A percentile compares a stretch with the other conserved stretches of the same genome.
These are phyloP conservation scores for Temnothorax unifasciatus DNA, from an alignment of 2,888 invertebrate species.

Conservation along the genomic window DNA sequence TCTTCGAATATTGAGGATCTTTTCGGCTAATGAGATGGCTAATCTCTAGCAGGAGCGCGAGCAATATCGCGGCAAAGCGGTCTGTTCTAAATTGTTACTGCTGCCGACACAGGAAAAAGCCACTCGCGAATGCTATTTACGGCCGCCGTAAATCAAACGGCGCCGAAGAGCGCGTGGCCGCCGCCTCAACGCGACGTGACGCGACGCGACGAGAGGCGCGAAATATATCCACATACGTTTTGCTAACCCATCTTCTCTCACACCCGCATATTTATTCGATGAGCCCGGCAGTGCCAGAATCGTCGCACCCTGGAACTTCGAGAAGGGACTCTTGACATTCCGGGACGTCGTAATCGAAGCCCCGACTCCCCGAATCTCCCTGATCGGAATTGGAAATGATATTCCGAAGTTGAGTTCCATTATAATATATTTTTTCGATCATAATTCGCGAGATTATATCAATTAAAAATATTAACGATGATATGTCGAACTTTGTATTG, in stretches of 20 bases:
- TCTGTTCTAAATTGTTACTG: conserved; percentile 47
- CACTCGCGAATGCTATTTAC: conserved; percentile 64
- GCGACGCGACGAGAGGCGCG: conserved; percentile 46
- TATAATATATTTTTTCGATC: neutral
- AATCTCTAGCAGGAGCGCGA: conserved; percentile 16
- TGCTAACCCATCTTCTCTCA: conserved; percentile 57
- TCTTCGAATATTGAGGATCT: conserved; percentile 1
- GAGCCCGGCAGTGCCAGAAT: neutral
- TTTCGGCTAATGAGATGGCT: conserved; percentile 53
- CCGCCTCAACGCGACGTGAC: conserved; percentile 26
- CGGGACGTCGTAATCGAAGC: conserved; percentile 13
- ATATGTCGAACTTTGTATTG: neutral
- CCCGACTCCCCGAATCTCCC: neutral
- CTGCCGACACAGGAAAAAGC: conserved; percentile 44
- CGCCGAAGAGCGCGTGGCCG: conserved; percentile 62
- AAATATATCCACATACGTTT: conserved; percentile 63
- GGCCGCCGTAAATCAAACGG: conserved; percentile 66
- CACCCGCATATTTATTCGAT: conserved; percentile 44
- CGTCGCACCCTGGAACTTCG: neutral
- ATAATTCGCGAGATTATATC: neutral
- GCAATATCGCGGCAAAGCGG: conserved; percentile 40
- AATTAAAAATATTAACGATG: neutral
- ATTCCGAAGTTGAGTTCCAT: neutral
- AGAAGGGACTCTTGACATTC: conserved; percentile 27
- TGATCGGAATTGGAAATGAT: neutral